A percentile compares a stretch with the other conserved stretches of the same genome.
Conservation (phyloP, 2,888 invertebrate species). For the Tridacna gigas region DNA sequence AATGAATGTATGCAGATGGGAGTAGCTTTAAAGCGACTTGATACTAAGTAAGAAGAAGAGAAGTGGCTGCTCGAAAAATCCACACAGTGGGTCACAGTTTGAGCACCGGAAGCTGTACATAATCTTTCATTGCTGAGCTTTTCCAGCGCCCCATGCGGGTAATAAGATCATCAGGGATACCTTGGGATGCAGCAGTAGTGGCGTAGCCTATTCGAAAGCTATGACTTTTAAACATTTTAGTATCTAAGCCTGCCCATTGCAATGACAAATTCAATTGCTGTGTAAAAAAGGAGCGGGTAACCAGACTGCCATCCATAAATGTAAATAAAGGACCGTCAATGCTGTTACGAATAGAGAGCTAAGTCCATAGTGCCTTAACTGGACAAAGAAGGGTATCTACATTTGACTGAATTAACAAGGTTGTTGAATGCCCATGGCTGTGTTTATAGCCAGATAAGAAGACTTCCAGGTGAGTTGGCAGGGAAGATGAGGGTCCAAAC, state of each 20-base stretch:
- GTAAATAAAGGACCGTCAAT: constrained; percentile 25
- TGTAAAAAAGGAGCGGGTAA: constrained; percentile 29
- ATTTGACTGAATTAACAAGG: neutral
- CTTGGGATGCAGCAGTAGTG: constrained; percentile 13
- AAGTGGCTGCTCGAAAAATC: neutral
- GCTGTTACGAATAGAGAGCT: neutral
- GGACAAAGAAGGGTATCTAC: constrained; percentile 25
- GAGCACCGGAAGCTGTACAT: constrained; percentile 8
- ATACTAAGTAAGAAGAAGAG: too few relatives aligned
- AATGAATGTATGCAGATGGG: too few relatives aligned
- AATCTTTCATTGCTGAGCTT: constrained; percentile 8
- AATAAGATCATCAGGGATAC: constrained; percentile 5
- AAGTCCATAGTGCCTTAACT: constrained; percentile 27
- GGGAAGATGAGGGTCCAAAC: neutral
- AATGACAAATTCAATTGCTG: neutral
- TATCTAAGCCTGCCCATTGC: constrained; percentile 16
- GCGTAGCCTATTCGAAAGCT: constrained; percentile 32
- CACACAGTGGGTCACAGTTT: neutral
- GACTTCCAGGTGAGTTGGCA: neutral
- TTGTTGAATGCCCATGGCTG: constrained; percentile 25
- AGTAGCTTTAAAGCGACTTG: too few relatives aligned
- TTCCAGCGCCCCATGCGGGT: neutral
- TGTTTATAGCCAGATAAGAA: constrained; percentile 23
- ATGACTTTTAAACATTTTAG: constrained; percentile 33
- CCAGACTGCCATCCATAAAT: constrained; percentile 12